Evolutionary conservation across 2,113 vertebrate genomes (phyloP), one percentile per base, ranked within the genome.

Genomic region (Dipodomys stephensi): DNA sequence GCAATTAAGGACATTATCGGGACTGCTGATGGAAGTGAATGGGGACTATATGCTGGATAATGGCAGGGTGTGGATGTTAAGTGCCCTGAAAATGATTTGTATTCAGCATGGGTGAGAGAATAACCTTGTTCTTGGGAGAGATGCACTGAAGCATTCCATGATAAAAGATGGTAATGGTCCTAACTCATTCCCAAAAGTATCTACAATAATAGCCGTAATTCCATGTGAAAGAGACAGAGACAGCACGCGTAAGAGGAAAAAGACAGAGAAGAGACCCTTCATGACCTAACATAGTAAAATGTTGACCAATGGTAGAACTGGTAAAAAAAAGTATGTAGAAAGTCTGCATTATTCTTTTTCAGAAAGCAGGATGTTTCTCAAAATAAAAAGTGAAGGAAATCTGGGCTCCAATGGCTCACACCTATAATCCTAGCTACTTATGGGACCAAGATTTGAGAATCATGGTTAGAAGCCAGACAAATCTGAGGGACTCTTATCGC

Each of bases 31-130:
- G 25, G n/a, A 11, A 32, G 4, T 3, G 30, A 30, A 20, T 1
- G 7, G 0, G 4, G 6, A 39, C 22, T 10, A 0, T 6, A 1
- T 6, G 3, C 57, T 25, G 77, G 76, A 46, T 4, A 18, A 57
- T 0, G 10, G 35, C 4, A 2, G 23, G 1, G 0, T 4, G 7
- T 0, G 32, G 20, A 20, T 16, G 6, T 19, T 11, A 39, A 15
- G 13, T 8, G 39, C 27, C 82, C 62, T n/a, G 68, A 25, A 28
- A 32, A 53, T 4, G 19, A 27, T 28, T 7, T 62, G 25, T 4
- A 39, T 49, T 18, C 25, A 46, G 20, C 12, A 0, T 2, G 7
- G 27, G 22, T 79, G 7, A 49, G 73, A 30, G 57, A 19, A 28
- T 7, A 13, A 12, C n/a, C 28, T n/a, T 89, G 79, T 16, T 76